Evolutionary conservation across 2,797 vertebrate species (phyloP).

Genomic region (Amazona ochrocephala): DNA sequence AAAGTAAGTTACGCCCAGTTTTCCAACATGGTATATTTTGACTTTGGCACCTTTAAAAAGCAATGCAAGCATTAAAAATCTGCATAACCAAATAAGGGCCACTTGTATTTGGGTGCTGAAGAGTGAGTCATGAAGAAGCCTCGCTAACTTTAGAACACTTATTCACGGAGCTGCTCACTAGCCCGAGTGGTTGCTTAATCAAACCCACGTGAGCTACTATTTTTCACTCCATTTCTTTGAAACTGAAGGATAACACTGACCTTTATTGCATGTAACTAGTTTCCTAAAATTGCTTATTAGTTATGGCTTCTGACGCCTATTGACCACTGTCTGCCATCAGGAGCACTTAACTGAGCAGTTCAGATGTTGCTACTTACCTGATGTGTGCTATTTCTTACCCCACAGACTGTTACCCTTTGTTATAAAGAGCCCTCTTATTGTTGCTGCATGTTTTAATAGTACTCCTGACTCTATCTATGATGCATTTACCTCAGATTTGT

Average conservation of each 20-base stretch:
- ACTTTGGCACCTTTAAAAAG: background rate
- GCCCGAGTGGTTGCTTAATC: background rate
- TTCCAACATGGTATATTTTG: background rate
- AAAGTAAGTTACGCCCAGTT: background rate
- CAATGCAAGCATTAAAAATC: background rate
- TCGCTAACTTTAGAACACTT: background rate
- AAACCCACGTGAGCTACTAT: background rate
- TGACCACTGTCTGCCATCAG: background rate
- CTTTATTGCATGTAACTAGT: background rate
- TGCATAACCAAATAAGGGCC: conserved; percentile 12
- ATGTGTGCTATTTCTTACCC: background rate
- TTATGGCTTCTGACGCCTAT: background rate
- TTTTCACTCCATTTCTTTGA: background rate
- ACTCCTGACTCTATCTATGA: background rate
- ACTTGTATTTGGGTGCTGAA: background rate
- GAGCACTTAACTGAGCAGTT: background rate
- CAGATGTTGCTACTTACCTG: background rate
- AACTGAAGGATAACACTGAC: background rate
- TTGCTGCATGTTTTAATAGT: background rate
- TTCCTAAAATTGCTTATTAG: background rate
- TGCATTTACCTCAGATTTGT: background rate
- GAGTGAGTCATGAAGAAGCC: conserved; percentile 17
- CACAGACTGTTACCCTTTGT: background rate
- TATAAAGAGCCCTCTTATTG: background rate
- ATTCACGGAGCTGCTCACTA: rapidly evolving